Evolutionary conservation across 2,797 vertebrate genomes (phyloP).

Genomic region (Ibycter americanus): DNA sequence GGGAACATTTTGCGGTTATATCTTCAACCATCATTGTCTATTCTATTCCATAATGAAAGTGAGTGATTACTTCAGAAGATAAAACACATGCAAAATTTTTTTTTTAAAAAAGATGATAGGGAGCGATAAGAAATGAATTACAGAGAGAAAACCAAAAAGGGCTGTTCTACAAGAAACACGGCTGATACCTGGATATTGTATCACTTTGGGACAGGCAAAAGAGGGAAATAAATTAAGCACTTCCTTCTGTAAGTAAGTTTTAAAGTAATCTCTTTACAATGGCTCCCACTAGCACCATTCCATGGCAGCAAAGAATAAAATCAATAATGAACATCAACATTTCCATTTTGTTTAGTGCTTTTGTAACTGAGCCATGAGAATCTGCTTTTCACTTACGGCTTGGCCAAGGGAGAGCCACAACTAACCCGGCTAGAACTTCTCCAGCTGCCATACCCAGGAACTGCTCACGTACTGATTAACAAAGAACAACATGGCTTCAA

Average conservation of each 20-base stretch:
- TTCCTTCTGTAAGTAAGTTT: conserved; percentile 5
- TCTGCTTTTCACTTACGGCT: neutral
- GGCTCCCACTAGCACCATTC: conserved; percentile 34
- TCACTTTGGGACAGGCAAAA: neutral
- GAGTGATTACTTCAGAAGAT: neutral
- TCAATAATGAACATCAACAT: conserved; percentile 22
- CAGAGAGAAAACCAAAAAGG: neutral
- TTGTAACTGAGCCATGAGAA: neutral
- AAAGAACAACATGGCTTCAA: neutral
- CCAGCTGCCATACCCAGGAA: neutral
- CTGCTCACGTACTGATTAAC: neutral
- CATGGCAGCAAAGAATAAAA: conserved; percentile 5
- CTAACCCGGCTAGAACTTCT: neutral
- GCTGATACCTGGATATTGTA: neutral
- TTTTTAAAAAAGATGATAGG: neutral
- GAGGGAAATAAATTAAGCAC: neutral
- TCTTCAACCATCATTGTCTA: neutral
- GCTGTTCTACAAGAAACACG: neutral
- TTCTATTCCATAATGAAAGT: neutral
- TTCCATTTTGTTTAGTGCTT: conserved; percentile 13
- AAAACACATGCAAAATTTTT: neutral
- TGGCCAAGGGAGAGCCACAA: neutral
- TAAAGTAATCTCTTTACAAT: conserved; percentile 24
- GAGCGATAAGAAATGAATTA: neutral
- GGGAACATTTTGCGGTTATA: neutral